Evolutionary conservation across 2,797 vertebrate genomes (phyloP), one percentile per base, ranked within the genome.

Genomic region (Sandelia bainsii): DNA sequence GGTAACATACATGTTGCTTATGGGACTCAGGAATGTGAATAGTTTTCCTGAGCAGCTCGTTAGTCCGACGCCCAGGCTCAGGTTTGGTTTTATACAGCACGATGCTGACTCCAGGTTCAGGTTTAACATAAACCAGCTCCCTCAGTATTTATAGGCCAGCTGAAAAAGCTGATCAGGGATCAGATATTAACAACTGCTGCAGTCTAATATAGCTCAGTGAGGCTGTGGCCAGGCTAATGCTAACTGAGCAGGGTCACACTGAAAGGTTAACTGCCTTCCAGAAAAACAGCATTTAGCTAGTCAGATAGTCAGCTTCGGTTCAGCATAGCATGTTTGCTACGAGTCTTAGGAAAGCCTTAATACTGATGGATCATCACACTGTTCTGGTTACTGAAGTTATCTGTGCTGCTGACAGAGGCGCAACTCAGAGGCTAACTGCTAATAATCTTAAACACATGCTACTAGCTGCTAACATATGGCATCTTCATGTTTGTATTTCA

Each of bases 171-270:
- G 87, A 87, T 85, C 80, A 67, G 80, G 64, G 77, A 84, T 84
- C 72, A 79, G 64, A 82, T 89, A 84, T 81, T 84, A 82, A 75
- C 77, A 81, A 86, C 83, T 85, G 82, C 45, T 81, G 65, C 49
- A 69, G 79, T 89, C 76, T 53, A 77, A 85, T 77, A 81, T 87
- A 84, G 85, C 77, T 66, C 74, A 23, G 61, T 20, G 53, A 22
- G 74, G 20, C 66, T 64, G 80, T 25, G 59, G 65, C 54, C 54
- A 58, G 29, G 70, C 69, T 80, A 74, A 76, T 0, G 39, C 80
- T 83, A 76, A 74, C 74, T 58, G 70, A 71, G 59, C 53, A 57
- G 77, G 79, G 75, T 84, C 75, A 79, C 16, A 19, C 50, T 44
- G 16, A 82, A 87, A 83, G 76, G 77, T 80, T 69, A 80, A 80